These are phyloP conservation scores for Onychomys arenicola DNA, from an alignment of 2,797 vertebrate species.

Conservation along the genomic window DNA sequence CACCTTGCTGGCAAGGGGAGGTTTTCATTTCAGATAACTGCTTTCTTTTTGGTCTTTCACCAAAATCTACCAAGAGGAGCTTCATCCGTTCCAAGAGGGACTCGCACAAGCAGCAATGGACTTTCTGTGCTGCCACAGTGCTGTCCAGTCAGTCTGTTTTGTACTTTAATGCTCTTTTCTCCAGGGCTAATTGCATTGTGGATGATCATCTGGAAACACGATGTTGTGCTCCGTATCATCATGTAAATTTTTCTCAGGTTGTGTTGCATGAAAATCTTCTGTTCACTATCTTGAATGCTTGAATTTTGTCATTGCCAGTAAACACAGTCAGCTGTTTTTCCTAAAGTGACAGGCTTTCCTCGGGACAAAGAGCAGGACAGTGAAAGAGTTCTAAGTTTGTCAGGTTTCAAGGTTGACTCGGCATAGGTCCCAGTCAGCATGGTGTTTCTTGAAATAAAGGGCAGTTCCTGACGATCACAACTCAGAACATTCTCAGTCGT, in stretches of 20 bases:
- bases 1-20: background rate
- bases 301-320: background rate
- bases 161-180: background rate
- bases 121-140: background rate
- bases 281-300: background rate
- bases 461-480: background rate
- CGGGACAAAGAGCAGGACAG: background rate
- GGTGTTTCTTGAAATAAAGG: background rate
- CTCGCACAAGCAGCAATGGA: background rate
- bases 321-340: background rate
- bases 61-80: background rate
- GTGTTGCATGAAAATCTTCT: conserved; percentile 4
- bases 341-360: background rate
- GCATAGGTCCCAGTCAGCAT: background rate
- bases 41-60: conserved; percentile 22
- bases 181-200: background rate
- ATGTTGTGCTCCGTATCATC: background rate
- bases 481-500: background rate
- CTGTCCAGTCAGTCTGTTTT: background rate
- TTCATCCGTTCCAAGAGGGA: background rate
- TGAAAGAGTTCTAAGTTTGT: background rate
- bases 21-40: background rate
- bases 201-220: background rate
- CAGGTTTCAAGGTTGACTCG: background rate
- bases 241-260: conserved; percentile 12